These are phyloP conservation scores for Neopelma chrysocephalum DNA, from an alignment of 2,797 vertebrate species.

Conservation along the genomic window DNA sequence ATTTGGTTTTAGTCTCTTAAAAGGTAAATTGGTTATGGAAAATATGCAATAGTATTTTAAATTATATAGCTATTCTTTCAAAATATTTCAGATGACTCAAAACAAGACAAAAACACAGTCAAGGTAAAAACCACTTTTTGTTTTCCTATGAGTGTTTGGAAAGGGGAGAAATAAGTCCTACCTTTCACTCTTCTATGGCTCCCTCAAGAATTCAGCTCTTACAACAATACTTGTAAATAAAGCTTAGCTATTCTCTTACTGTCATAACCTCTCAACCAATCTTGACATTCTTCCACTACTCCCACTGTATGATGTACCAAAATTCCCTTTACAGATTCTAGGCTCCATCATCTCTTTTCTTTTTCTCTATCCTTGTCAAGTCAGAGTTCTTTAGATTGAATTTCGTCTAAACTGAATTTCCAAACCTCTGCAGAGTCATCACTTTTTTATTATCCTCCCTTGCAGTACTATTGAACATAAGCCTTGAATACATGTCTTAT, in stretches of 20 bases:
- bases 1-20: not conserved
- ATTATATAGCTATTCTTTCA: not conserved
- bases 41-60: not conserved
- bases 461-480: not conserved
- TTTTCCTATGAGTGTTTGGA: not conserved
- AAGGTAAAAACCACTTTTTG: not conserved
- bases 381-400: not conserved
- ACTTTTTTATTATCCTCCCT: not conserved
- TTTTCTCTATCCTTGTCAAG: not conserved
- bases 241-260: not conserved
- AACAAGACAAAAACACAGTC: not conserved
- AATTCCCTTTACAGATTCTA: not conserved
- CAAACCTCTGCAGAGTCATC: slow-evolving; percentile 22
- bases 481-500: slow-evolving; percentile 20
- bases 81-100: not conserved
- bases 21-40: not conserved
- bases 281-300: not conserved
- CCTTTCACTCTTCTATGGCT: not conserved
- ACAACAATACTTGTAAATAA: not conserved
- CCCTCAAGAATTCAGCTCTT: not conserved
- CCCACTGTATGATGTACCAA: not conserved
- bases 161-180: not conserved
- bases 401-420: slow-evolving; percentile 20
- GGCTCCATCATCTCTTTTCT: not conserved
- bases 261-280: not conserved